Conservation (phyloP, 2,113 vertebrate genomes). For the Datnioides undecimradiatus region DNA sequence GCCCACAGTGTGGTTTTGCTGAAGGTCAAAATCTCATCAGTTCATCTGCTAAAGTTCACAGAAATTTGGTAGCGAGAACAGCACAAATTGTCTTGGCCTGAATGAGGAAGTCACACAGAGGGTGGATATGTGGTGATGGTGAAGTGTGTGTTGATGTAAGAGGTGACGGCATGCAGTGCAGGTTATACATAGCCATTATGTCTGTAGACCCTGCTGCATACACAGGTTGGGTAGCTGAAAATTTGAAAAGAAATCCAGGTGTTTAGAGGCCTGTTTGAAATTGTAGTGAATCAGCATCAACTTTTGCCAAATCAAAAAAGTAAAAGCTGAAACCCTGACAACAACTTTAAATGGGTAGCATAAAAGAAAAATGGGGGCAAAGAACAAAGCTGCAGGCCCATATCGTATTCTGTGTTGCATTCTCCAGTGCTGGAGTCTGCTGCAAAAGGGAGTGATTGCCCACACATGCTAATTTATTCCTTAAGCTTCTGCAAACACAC, state of each 20-base stretch:
- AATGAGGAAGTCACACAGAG: conserved; percentile 21
- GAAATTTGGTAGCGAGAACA: too few species aligned
- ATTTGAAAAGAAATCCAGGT: not conserved
- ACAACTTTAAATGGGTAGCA: not conserved
- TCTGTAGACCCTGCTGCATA: not conserved
- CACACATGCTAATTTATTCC: conserved; percentile 86
- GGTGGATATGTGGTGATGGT: not conserved
- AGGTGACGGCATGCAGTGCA: not conserved
- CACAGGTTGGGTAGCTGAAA: not conserved
- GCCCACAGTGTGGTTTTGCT: conserved; percentile 30
- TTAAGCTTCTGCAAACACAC: conserved; percentile 78
- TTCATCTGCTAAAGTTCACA: conserved; percentile 53
- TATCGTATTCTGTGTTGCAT: conserved; percentile 27
- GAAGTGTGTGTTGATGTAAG: conserved; percentile 12
- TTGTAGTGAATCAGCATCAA: not conserved
- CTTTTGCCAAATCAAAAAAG: not conserved
- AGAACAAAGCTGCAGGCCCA: not conserved
- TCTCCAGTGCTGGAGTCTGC: conserved; percentile 55
- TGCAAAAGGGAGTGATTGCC: conserved; percentile 71
- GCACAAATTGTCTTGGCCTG: not conserved
- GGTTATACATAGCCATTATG: not conserved
- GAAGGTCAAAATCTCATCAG: conserved; percentile 31
- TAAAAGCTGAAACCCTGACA: not conserved
- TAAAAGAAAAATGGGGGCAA: not conserved
- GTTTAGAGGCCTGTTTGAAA: not conserved